Evolutionary conservation across 2,113 vertebrate species (phyloP), one percentile per base, ranked within the genome.

Genomic region (Nannospalax galili): DNA sequence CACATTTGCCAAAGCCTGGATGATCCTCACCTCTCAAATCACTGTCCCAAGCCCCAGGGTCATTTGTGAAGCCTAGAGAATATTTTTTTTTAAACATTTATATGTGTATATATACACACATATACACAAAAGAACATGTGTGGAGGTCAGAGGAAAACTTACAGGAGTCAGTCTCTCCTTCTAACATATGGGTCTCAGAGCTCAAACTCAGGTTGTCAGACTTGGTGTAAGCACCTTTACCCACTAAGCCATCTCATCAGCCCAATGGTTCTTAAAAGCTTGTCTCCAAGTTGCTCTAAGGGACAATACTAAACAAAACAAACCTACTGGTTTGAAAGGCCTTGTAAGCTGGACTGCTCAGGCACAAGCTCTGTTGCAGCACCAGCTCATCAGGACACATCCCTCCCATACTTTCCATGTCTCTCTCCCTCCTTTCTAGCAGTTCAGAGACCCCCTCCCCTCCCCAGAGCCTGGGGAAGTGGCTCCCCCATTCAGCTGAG

Each of bases 321-420:
- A 75, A 75, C 12, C 7, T 4, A 35, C 45, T 12, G 75, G 65
- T 75, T 64, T 88, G 87, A 80, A 60, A 60, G 24, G 62, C 20
- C 30, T 19, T 15, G 8, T 35, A 30, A 87, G 16, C 48, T n/a
- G 56, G 69, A 42, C 67, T 32, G 22, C 56, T 20, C 1, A 0
- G 5, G 26, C 40, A 8, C 26, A 8, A 42, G 26, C 42, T 89
- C 32, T 17, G 62, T 3, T 15, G 60, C 15, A 9, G 2, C 3
- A 16, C 22, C 28, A 32, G 20, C 15, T 7, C 40, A 56, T 7
- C 6, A 16, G 56, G 32, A n/a, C 16, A 35, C 22, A 9, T 9
- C 1, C 19, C 9, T 32, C 91, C 8, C 3, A 1, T 1, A 1
- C 10, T 19, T 10, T 37, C 28, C 24, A 26, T 28, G 58, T 45